Base-by-base conservation (phyloP, 2,888 invertebrate genomes). In the Oxycera nigricornis region DNA sequence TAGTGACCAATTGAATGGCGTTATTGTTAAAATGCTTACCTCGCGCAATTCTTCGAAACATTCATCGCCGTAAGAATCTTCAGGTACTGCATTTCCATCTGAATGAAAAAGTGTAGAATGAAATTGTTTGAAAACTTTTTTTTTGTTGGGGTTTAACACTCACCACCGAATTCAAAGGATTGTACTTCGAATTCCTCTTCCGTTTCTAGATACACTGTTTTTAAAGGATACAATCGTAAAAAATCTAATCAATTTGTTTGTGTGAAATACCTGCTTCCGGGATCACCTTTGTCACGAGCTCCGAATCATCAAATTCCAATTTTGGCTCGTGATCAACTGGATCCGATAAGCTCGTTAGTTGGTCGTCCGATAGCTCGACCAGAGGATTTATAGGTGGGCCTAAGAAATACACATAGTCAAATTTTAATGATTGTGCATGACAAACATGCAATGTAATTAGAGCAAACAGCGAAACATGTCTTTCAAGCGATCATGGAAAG, bases 301-400 rank as follows among this genome's bases (percentile, higher is more conserved):
- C 97, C 14, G 95, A 94, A 85, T 97, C 97, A 87, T 98, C 97
- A 87, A 97, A 97, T 85, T 97, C 97, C 83, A 97, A 88, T 86
- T 95, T 94, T 14, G 97, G 97, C 84, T 98, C 97, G 84, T 96
- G 94, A 86, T 96, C 96, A 83, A 95, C 95, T 83, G 91, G 92
- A 86, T 95, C 96, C 35, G 95, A 95, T 75, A 96, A 88, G 85
- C 96, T 96, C 70, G 94, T 94, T 83, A 93, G 91, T 7, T 91
- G 89, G 81, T 95, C 95, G 77, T 95, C 94, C 75, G 87, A 86
- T 78, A 90, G 89, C 76, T 83, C 83, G 76, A 86, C 83, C 77
- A 85, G 79, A 76, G 83, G 77, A 81, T 81, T 85, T 76, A 85
- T 83, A 76, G 84, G 80, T 72, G 85, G 84, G 75, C 85, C 85